Base-by-base conservation (phyloP, 2,113 vertebrate genomes). In the Cheilinus undulatus region DNA sequence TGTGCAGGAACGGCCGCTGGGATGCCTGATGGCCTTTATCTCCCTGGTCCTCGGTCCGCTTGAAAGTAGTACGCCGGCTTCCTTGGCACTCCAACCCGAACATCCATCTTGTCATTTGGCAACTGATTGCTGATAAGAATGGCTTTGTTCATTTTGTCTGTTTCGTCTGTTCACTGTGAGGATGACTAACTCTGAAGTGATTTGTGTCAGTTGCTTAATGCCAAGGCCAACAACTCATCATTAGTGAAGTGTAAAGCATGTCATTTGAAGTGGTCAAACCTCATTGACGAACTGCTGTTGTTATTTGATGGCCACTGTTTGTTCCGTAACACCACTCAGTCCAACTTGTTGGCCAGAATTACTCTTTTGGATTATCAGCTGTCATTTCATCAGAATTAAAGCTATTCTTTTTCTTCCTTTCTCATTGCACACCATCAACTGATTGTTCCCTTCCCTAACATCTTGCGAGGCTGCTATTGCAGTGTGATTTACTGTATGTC, bases 21-120 rank as follows among this genome's bases (percentile, higher is more conserved):
- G 85, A 86, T 78, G 82, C 83, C 72, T 79, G 67, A 60, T 59
- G 53, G 54, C 65, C 83, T 89, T 89, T 85, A 89, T 86, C 86
- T 78, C 74, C 15, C 19, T 72, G 43, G 19, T 77, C 63, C 70
- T 64, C 58, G 2, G 38, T 36, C 69, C 59, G 65, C 71, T 84
- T 87, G 80, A 88, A 88, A 87, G 70, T 66, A 73, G 68, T 63
- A 62, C 54, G 68, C 74, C 51, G 61, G 48, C 72, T 88, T 89
- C 79, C 65, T 83, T 66, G 54, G 76, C 60, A 24, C 76, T 66
- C 45, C 58, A 79, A 54, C 62, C 46, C 32, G 42, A 78, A 80
- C 68, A 65, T 73, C 77, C 76, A 74, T 75, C 77, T 81, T 83
- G 73, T 86, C 72, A 78, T 82, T 83, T 76, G 57, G 74, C 69